Evolutionary conservation across 2,888 invertebrate species (phyloP).

Genomic region (Thecocarcelia acutangulata): DNA sequence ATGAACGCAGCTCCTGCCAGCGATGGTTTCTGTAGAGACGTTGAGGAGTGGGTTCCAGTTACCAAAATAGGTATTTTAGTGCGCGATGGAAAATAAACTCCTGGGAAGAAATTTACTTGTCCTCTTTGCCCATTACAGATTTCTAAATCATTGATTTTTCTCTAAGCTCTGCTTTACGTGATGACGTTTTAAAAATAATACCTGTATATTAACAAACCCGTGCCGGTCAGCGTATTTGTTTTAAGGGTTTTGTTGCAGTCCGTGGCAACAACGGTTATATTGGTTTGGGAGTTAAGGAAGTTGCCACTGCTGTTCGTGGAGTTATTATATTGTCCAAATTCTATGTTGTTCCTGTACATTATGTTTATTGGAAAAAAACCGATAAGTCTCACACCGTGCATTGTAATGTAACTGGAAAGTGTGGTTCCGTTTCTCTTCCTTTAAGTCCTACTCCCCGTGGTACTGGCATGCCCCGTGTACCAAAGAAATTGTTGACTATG

Average conservation of each 20-base stretch:
- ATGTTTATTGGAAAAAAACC: conserved; percentile 99
- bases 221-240: conserved; percentile 99
- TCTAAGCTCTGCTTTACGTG: conserved; percentile 94
- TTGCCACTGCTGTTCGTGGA: conserved; percentile 99
- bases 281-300: conserved; percentile 99
- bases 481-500: conserved; percentile 99
- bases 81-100: conserved; percentile 95
- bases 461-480: conserved; percentile 99
- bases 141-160: conserved; percentile 99
- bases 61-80: conserved; percentile 99
- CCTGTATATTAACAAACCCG: conserved; percentile 99
- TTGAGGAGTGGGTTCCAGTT: conserved; percentile 99
- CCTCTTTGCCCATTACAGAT: conserved; percentile 99
- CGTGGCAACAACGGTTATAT: conserved; percentile 99
- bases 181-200: conserved; percentile 99
- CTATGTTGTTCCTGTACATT: conserved; percentile 97
- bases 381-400: conserved; percentile 99
- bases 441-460: conserved; percentile 99
- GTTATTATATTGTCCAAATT: conserved; percentile 99
- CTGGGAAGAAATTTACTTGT: conserved; percentile 98
- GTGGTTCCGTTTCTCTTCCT: conserved; percentile 98
- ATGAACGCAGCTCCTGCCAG: conserved; percentile 99
- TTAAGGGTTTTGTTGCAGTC: conserved; percentile 97
- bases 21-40: conserved; percentile 94
- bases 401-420: conserved; percentile 99